These are phyloP conservation scores for Sipha flava DNA, from an alignment of 1,140 invertebrate genomes.

Conservation along the genomic window DNA sequence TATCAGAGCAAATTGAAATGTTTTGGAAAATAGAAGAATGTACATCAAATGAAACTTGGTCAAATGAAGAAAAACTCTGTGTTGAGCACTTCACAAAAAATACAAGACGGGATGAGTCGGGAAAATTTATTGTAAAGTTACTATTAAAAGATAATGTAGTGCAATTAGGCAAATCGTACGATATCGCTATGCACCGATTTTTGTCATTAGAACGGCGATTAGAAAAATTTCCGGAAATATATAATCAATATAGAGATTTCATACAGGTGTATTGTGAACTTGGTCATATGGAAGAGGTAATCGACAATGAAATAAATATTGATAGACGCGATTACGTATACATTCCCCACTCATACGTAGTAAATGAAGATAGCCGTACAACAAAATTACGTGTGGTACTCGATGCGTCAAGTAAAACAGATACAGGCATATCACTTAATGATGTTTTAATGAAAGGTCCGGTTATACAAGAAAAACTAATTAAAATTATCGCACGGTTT, in stretches of 20 bases:
- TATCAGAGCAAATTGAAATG: not conserved
- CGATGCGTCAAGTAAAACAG: conserved; percentile 36
- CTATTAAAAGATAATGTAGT: not conserved
- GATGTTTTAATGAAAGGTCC: conserved; percentile 37
- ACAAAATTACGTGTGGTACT: conserved; percentile 21
- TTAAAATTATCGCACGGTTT: conserved; percentile 13
- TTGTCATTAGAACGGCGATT: not conserved
- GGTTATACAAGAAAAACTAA: conserved; percentile 34
- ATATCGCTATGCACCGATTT: not conserved
- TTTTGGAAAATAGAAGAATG: not conserved
- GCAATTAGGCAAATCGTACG: not conserved
- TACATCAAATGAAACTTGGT: not conserved
- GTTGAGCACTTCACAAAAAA: not conserved
- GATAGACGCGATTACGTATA: conserved; percentile 38
- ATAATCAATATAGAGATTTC: not conserved
- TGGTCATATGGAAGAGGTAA: not conserved
- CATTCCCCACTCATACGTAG: conserved; percentile 30
- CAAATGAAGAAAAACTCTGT: not conserved
- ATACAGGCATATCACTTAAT: conserved; percentile 39
- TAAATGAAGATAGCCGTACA: not conserved
- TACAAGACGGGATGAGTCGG: not conserved
- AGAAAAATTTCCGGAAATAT: no score
- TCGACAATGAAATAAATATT: not conserved
- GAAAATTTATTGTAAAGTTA: not conserved
- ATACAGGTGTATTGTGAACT: not conserved